These are phyloP conservation scores for Erithacus rubecula DNA, from an alignment of 2,797 vertebrate species.

Conservation along the genomic window DNA sequence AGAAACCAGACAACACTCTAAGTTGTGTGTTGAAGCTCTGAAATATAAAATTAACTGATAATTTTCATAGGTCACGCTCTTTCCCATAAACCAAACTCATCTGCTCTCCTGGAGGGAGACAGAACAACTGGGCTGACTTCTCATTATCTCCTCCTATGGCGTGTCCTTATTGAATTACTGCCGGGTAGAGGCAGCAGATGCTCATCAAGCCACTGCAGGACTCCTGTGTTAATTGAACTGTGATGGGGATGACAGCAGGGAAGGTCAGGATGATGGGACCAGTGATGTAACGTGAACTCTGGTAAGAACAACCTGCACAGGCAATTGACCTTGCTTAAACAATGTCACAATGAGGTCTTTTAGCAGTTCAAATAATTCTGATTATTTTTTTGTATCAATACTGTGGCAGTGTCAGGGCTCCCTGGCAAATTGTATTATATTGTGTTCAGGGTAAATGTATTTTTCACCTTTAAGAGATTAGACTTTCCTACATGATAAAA, in stretches of 20 bases:
- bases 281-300: constrained; percentile 77
- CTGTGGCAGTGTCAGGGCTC: background rate
- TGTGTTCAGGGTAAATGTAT: background rate
- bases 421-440: background rate
- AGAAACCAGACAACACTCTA: background rate
- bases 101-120: constrained; percentile 73
- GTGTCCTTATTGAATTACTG: constrained; percentile 88
- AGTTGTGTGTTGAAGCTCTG: background rate
- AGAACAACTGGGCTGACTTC: constrained; percentile 77
- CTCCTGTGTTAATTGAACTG: constrained; percentile 89
- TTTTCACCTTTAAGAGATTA: constrained; percentile 12
- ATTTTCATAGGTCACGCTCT: constrained; percentile 60
- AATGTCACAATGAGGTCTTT: constrained; percentile 6
- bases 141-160: constrained; percentile 79
- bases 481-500: background rate
- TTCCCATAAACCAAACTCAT: constrained; percentile 74
- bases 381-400: background rate
- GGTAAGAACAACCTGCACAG: constrained; percentile 38
- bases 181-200: constrained; percentile 89
- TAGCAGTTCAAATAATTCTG: background rate
- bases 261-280: constrained; percentile 82
- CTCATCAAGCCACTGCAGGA: constrained; percentile 84
- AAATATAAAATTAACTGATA: constrained; percentile 53
- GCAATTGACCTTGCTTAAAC: constrained; percentile 67
- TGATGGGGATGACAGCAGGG: constrained; percentile 89